Evolutionary conservation across 2,888 invertebrate genomes (phyloP), one percentile per base, ranked within the genome.

Genomic region (Napeogenes inachia): DNA sequence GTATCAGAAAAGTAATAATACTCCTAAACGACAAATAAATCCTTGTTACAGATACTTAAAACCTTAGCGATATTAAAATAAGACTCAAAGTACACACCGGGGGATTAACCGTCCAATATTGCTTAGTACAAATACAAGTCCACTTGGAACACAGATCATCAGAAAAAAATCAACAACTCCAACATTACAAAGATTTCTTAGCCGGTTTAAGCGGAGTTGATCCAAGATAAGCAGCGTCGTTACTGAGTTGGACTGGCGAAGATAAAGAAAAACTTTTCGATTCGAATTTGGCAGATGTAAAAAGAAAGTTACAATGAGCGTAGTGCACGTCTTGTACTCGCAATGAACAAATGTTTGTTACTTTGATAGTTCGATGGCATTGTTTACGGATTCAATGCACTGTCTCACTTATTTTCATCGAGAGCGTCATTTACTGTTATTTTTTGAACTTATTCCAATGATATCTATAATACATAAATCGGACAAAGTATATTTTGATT

Each of bases 251-350:
- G 76, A 84, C 76, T 79, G 77, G 73, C 65, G 71, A 78, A 80
- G 78, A 81, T 80, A 84, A 82, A 85, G 80, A 80, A 78, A 82
- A 84, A 83, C 73, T 85, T 85, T 82, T 75, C 73, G 74, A 80
- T 81, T 82, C 80, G 75, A 76, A 82, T 85, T 84, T 81, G 78
- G 80, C 80, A 82, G 78, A 84, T 81, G 78, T 74, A 77, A 50
- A 50, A 50, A 50, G 50, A 50, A 50, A 50, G 57, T 50, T 50
- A 50, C 50, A 50, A 50, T 50, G 50, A 50, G 30, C 50, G 50
- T 50, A 50, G 50, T 50, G 50, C 50, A 50, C 50, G 50, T 30
- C 50, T 8, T 10, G 50, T 50, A 50, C 50, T 50, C 12, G 50
- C 50, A 50, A 50, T 50, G 50, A 50, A 50, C 50, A 50, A 50